Evolutionary conservation across 2,113 vertebrate genomes (phyloP).

Genomic region (Myanophis thanlyinensis): DNA sequence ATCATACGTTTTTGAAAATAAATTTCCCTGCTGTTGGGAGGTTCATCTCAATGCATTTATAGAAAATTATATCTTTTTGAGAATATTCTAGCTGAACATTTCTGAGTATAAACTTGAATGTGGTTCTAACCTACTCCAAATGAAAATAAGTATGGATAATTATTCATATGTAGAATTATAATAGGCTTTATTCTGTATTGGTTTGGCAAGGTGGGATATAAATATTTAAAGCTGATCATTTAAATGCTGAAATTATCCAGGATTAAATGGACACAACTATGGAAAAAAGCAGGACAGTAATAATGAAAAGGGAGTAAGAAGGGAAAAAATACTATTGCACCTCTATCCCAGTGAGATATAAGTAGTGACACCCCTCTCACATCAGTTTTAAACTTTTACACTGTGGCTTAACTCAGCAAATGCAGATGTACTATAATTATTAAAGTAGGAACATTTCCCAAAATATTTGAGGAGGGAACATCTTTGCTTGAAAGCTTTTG

Average conservation of each 20-base stretch:
- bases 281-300: neutral
- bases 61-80: neutral
- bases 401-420: neutral
- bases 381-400: no score
- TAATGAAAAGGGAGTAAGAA: neutral
- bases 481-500: neutral
- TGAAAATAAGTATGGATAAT: neutral
- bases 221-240: neutral
- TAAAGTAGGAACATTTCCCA: neutral
- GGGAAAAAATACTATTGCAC: neutral
- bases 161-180: neutral
- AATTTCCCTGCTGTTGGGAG: neutral
- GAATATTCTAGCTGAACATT: neutral
- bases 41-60: neutral
- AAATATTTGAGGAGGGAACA: neutral
- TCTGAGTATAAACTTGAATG: neutral
- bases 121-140: neutral
- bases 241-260: neutral
- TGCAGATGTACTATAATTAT: neutral
- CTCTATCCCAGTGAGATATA: no score
- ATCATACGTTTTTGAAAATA: neutral
- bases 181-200: neutral
- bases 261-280: neutral
- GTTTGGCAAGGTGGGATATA: neutral
- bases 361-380: neutral